These are phyloP conservation scores for Scomber japonicus DNA, from an alignment of 2,113 vertebrate genomes.

Conservation along the genomic window DNA sequence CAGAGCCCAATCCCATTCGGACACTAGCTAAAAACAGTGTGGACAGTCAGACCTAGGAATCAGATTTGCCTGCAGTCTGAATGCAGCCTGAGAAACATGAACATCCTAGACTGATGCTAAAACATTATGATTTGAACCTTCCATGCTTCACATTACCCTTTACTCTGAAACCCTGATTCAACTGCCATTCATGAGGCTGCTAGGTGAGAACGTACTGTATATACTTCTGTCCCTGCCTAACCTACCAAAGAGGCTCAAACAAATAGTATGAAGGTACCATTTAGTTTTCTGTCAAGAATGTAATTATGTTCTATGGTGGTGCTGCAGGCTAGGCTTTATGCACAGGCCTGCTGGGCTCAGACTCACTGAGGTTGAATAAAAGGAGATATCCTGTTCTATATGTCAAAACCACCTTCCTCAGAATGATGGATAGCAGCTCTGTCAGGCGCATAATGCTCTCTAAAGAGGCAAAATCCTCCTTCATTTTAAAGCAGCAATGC, in stretches of 20 bases:
- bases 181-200: too few species aligned
- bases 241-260: slow-evolving; percentile 4
- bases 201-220: background rate
- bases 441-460: slow-evolving; percentile 27
- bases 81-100: too few species aligned
- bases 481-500: slow-evolving; percentile 49
- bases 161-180: too few species aligned
- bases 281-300: slow-evolving; percentile 15
- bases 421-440: slow-evolving; percentile 49
- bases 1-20: too few species aligned
- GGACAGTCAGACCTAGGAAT: too few species aligned
- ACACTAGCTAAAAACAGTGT: too few species aligned
- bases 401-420: slow-evolving; percentile 35
- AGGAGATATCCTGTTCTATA: slow-evolving; percentile 29
- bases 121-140: too few species aligned
- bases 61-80: too few species aligned
- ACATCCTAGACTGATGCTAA: too few species aligned
- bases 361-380: slow-evolving; percentile 17
- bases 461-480: slow-evolving; percentile 46
- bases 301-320: slow-evolving; percentile 7
- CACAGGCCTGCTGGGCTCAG: background rate
- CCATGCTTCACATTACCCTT: too few species aligned
- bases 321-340: slow-evolving; percentile 10
- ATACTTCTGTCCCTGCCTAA: background rate
- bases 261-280: background rate